These are phyloP conservation scores for Lottia scabra DNA, from an alignment of 2,888 invertebrate species.

Conservation along the genomic window DNA sequence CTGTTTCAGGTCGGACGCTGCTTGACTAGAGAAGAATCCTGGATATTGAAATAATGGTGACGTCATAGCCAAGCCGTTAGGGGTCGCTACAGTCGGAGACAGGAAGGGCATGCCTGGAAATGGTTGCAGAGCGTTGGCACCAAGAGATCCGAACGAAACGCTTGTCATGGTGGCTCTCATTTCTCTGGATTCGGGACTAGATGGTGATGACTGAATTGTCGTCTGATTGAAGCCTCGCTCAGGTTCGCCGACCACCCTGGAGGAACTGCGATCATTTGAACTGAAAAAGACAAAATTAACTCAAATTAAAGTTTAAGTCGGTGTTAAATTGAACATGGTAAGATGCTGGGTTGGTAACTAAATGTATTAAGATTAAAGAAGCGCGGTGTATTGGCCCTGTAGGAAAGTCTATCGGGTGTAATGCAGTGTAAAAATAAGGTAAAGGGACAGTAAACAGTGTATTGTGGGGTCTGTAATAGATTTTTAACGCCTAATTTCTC, in stretches of 20 bases:
- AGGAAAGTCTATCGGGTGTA: conserved; percentile 15
- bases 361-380: background rate
- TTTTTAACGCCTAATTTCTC: conserved; percentile 13
- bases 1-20: conserved; percentile 36
- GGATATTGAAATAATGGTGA: conserved; percentile 50
- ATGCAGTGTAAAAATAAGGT: conserved; percentile 16
- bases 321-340: conserved; percentile 1
- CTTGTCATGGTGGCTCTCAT: conserved; percentile 33
- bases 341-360: no score
- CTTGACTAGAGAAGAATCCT: conserved; percentile 34
- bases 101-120: conserved; percentile 37
- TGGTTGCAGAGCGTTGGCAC: conserved; percentile 29
- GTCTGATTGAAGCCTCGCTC: conserved; percentile 9
- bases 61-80: conserved; percentile 31
- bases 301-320: background rate
- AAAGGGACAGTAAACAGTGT: conserved; percentile 9
- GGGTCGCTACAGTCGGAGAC: conserved; percentile 23
- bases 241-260: conserved; percentile 6
- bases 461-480: conserved; percentile 13
- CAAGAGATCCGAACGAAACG: conserved; percentile 34
- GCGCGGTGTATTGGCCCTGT: conserved; percentile 11
- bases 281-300: conserved; percentile 15
- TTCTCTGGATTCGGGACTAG: conserved; percentile 20
- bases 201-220: background rate
- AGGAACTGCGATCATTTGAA: conserved; percentile 9